Base-by-base conservation (phyloP, 2,888 invertebrate species). In the Sinhomidia bicolor region DNA sequence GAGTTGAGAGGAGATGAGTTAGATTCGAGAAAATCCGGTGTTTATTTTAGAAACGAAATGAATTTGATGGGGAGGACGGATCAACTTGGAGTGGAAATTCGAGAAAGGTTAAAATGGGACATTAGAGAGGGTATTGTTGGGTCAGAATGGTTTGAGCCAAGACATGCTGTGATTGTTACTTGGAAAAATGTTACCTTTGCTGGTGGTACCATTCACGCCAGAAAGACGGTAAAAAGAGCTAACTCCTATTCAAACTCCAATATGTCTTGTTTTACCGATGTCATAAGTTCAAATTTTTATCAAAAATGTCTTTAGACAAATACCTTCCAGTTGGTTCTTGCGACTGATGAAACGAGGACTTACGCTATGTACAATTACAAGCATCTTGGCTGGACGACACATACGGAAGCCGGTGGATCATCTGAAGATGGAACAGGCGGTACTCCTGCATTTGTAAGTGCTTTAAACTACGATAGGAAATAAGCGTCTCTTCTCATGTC, bases 181-280 rank as follows among this genome's bases (percentile, higher is more conserved):
- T 99, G 99, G 99, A 98, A 97, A 94, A 99, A 99, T 94, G 96
- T 99, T 94, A 97, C 98, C 0, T 98, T 98, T 93, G 96, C 97
- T 93, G 98, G 98, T 80, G 98, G 98, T 91, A 92, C 92, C 44
- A 91, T 92, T 79, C 90, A 92, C 47, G 93, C 93, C 41, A 91
- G 91, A 47, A 91, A 92, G 90, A 92, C 92, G 87, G 93, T 93
- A 90, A 88, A 90, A 89, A 12, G 6, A 36, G 14, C 7, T 23
- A 62, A 60, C 9, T 74, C 54, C n/a, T n/a, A n/a, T 57, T 20
- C 4, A 20, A 44, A 20, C 23, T 12, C n/a, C 4, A 32, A 14
- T 29, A 47, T 79, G 41, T 44, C 23, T 51, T 26, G 0, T 51
- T 54, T 47, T 29, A 10, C n/a, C 51, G 36, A n/a, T n/a, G n/a